Conservation (phyloP, 2,797 vertebrate genomes). For the Atherinosoma microstoma region DNA sequence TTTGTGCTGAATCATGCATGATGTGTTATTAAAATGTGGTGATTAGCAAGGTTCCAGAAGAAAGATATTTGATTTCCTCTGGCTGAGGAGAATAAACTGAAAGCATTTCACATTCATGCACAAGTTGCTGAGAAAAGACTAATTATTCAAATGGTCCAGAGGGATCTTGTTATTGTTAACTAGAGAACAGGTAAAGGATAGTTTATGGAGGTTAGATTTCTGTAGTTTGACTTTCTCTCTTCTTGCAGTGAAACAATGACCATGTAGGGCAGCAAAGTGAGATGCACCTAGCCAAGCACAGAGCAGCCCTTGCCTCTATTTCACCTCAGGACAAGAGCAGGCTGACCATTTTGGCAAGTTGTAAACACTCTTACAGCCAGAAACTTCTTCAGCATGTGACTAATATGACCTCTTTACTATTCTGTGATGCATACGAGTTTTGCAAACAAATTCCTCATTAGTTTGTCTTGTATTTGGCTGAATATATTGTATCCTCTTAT, state of each 20-base stretch:
- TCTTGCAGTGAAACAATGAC: conserved; percentile 32
- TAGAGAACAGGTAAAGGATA: conserved; percentile 8
- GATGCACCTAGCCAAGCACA: conserved; percentile 39
- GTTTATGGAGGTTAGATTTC: not conserved
- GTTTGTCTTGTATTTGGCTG: not conserved
- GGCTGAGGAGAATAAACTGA: conserved; percentile 37
- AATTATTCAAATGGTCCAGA: conserved; percentile 30
- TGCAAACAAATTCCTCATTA: not conserved
- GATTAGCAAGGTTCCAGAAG: conserved; percentile 51
- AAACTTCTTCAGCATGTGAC: conserved; percentile 6
- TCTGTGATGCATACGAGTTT: not conserved
- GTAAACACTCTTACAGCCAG: conserved; percentile 17
- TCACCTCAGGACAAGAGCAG: conserved; percentile 42
- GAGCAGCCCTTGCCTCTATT: conserved; percentile 36
- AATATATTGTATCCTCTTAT: not conserved
- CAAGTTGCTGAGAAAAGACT: conserved; percentile 28
- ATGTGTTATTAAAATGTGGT: conserved; percentile 64
- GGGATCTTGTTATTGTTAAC: conserved; percentile 29
- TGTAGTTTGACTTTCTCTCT: conserved; percentile 16
- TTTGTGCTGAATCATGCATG: conserved; percentile 71
- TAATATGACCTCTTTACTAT: not conserved
- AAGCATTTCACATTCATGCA: conserved; percentile 45
- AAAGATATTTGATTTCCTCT: conserved; percentile 46
- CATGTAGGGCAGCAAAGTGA: conserved; percentile 33
- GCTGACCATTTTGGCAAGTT: conserved; percentile 8